Evolutionary conservation across 2,113 vertebrate species (phyloP).

Genomic region (Progne subis): DNA sequence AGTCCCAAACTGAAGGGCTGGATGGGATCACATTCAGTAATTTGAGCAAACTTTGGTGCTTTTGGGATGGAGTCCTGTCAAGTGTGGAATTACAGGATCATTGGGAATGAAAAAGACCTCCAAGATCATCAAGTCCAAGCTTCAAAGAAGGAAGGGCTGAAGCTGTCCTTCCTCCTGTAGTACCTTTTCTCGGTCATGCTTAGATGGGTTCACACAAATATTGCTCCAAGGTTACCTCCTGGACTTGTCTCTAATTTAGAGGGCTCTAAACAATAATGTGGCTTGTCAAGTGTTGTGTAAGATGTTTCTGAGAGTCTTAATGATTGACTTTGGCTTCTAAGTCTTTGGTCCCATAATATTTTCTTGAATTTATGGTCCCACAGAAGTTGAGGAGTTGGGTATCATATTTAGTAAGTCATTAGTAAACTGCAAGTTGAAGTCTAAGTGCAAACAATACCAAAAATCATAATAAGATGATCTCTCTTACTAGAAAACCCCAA

Average conservation of each 20-base stretch:
- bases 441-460: neutral
- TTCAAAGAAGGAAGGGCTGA: neutral
- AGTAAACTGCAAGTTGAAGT: neutral
- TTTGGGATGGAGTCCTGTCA: neutral
- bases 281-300: neutral
- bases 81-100: neutral
- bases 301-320: neutral
- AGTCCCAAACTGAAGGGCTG: neutral
- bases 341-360: neutral
- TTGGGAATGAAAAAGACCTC: neutral
- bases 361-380: neutral
- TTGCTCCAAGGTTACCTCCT: neutral
- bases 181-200: neutral
- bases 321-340: neutral
- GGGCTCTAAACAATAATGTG: neutral
- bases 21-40: accelerated
- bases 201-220: neutral
- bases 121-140: neutral
- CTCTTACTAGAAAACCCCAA: neutral
- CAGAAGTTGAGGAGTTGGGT: neutral
- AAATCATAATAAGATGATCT: neutral
- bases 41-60: accelerated
- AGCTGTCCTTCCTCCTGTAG: neutral
- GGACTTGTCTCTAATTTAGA: neutral
- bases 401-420: neutral